Base-by-base conservation (phyloP, 2,113 vertebrate species). In the Malurus elegans region DNA sequence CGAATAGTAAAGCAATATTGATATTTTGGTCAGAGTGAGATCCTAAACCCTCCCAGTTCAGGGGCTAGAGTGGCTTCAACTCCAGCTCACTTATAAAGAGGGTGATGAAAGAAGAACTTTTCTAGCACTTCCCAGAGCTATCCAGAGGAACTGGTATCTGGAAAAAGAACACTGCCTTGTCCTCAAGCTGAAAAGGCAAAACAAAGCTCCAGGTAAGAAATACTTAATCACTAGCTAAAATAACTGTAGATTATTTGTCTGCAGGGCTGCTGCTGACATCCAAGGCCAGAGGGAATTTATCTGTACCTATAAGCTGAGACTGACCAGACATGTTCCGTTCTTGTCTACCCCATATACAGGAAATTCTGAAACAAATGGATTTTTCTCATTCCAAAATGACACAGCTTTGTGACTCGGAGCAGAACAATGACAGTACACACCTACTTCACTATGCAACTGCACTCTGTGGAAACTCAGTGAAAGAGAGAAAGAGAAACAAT, bases 181-280 rank as follows among this genome's bases (percentile, higher is more conserved):
- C 58, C 58, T 85, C 12, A 1, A 91, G 34, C 73, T 61, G 51
- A 89, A 42, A 9, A 57, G 21, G 53, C 14, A 84, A 84, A 86
- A 58, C 51, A 67, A 92, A 95, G 83, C 81, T 79, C 45, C 51
- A 82, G 73, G 78, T 75, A 75, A 93, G 73, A 81, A 91, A 79
- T 48, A 24, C 13, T 7, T 66, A 71, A 70, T 44, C n/a, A 84
- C 47, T 32, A 69, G 31, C 53, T 73, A 70, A 69, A 79, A 73
- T 15, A 69, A 70, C 42, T 21, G 6, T 12, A 54, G 61, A 75
- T 19, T 38, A 53, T 50, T 72, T 79, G 62, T 79, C 79, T 73
- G 58, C 70, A 79, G 62, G 74, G 58, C 10, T 66, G 74, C 67
- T 83, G 81, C 87, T 57, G 34, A 62, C 54, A 60, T 48, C 34